Evolutionary conservation across 2,797 vertebrate genomes (phyloP).

Genomic region (Orientallactaga sibirica): DNA sequence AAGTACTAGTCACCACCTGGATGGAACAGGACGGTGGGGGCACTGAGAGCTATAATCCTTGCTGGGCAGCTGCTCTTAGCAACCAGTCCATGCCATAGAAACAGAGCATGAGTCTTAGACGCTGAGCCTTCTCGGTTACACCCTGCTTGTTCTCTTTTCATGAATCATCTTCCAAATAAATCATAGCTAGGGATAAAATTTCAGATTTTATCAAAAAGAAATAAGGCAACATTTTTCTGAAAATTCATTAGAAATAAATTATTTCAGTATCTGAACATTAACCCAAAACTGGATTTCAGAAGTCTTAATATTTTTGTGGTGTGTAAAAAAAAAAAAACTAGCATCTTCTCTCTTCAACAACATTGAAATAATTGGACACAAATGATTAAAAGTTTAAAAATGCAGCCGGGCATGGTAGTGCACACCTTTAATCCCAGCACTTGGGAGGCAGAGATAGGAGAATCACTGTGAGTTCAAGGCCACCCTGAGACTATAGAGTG

Average conservation of each 20-base stretch:
- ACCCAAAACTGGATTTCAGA: constrained; percentile 2
- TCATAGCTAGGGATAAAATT: constrained; percentile 49
- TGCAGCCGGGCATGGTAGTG: too few relatives aligned
- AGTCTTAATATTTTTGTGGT: constrained; percentile 11
- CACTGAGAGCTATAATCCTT: constrained; percentile 10
- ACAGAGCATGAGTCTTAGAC: constrained; percentile 45
- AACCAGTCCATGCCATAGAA: constrained; percentile 3
- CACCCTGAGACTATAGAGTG: too few relatives aligned
- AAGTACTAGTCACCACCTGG: constrained; percentile 1
- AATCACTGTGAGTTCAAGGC: too few relatives aligned
- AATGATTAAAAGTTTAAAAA: constrained; percentile 19
- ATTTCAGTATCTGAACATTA: constrained; percentile 24
- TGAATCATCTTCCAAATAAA: constrained; percentile 60
- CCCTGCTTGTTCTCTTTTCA: background rate
- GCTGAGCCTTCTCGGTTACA: background rate
- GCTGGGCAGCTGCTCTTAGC: constrained; percentile 19
- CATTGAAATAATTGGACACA: constrained; percentile 51
- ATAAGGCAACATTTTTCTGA: constrained; percentile 49
- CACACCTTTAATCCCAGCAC: too few relatives aligned
- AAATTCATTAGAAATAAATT: constrained; percentile 63
- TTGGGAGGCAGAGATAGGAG: too few relatives aligned
- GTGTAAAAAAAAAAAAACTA: constrained; percentile 38
- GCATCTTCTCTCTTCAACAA: background rate
- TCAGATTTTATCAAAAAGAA: constrained; percentile 50
- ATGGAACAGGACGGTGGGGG: background rate